Conservation (phyloP, 1,140 invertebrate species). For the Drosophila subobscura region DNA sequence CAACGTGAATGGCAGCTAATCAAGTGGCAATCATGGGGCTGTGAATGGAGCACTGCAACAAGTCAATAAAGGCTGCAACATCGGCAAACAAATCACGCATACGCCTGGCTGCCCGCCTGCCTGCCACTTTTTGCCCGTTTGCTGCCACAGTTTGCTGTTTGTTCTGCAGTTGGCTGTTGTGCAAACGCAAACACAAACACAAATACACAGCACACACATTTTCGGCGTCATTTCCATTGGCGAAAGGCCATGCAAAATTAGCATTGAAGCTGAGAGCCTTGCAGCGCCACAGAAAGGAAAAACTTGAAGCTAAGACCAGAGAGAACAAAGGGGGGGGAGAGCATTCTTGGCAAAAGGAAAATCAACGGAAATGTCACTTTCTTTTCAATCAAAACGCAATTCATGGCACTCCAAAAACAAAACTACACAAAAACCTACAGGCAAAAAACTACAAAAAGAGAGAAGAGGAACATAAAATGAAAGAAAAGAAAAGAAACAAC, state of each 20-base stretch:
- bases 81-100: constrained; percentile 45
- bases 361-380: constrained; percentile 81
- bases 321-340: not conserved
- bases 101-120: constrained; percentile 31
- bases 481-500: constrained; percentile 4
- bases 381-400: constrained; percentile 82
- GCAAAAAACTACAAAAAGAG: constrained; percentile 42
- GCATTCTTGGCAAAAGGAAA: constrained; percentile 56
- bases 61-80: constrained; percentile 43
- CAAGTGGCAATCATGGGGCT: constrained; percentile 32
- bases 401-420: constrained; percentile 74
- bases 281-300: constrained; percentile 54
- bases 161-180: constrained; percentile 32
- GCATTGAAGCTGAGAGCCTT: constrained; percentile 21
- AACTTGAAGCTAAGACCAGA: constrained; percentile 25
- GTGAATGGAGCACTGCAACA: constrained; percentile 17
- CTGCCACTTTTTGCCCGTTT: constrained; percentile 6
- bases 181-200: constrained; percentile 13
- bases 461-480: constrained; percentile 31
- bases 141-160: constrained; percentile 49
- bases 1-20: constrained; percentile 32
- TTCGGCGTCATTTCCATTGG: constrained; percentile 31
- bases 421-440: constrained; percentile 8
- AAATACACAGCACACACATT: constrained; percentile 29
- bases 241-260: constrained; percentile 11